Evolutionary conservation across 2,113 vertebrate species (phyloP).

Genomic region (Tragelaphus buxtoni): DNA sequence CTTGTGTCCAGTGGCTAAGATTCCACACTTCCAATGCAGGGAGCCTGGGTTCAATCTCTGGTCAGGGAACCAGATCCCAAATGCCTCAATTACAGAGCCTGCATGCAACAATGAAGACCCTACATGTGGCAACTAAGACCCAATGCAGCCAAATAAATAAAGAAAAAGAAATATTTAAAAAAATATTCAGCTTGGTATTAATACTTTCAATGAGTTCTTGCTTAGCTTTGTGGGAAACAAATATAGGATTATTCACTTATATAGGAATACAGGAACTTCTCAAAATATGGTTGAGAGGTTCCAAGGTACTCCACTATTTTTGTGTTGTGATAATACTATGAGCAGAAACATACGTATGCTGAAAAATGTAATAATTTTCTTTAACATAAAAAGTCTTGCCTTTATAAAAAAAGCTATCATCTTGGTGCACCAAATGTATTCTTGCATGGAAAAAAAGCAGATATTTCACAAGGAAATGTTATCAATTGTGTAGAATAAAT

Average conservation of each 20-base stretch:
- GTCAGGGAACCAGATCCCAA: background rate
- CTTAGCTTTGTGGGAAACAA: background rate
- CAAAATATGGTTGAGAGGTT: background rate
- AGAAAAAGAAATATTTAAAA: background rate
- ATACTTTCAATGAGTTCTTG: constrained; percentile 36
- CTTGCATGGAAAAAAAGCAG: background rate
- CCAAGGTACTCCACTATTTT: background rate
- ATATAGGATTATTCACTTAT: background rate
- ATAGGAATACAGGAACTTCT: background rate
- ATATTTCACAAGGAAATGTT: background rate
- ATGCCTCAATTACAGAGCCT: background rate
- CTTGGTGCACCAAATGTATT: background rate
- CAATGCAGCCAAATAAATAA: background rate
- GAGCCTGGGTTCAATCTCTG: background rate
- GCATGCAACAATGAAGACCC: background rate
- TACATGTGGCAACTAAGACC: background rate
- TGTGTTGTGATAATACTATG: background rate
- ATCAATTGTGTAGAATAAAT: background rate
- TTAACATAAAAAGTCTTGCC: background rate
- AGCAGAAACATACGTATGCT: background rate
- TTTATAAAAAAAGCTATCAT: background rate
- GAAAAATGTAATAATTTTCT: background rate
- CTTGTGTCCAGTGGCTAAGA: background rate
- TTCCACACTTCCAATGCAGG: background rate
- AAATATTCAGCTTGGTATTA: background rate